Evolutionary conservation across 2,113 vertebrate genomes (phyloP).

Genomic region (Bothrops jararaca): DNA sequence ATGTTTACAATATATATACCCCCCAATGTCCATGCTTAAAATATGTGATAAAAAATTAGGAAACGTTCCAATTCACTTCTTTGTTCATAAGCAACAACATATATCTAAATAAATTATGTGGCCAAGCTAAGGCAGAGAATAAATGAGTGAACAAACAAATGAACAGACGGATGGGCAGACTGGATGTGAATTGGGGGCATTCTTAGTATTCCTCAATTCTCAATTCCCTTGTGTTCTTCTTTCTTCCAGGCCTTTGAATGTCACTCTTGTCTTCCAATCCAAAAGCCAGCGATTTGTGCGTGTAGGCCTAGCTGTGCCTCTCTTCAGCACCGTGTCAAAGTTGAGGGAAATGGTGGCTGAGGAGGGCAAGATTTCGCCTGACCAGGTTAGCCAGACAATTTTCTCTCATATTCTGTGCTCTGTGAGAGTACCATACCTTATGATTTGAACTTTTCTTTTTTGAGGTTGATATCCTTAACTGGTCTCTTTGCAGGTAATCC

Average conservation of each 20-base stretch:
- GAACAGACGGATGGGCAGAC: neutral
- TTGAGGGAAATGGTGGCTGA: constrained; percentile 85
- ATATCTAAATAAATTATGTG: neutral
- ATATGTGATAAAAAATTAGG: neutral
- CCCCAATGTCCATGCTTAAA: neutral
- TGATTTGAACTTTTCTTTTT: neutral
- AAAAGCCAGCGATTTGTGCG: constrained; percentile 82
- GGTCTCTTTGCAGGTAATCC: constrained; percentile 77
- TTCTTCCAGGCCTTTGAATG: constrained; percentile 80
- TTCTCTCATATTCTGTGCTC: neutral
- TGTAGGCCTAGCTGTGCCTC: constrained; percentile 86
- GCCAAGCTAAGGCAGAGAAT: neutral
- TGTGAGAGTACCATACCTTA: neutral
- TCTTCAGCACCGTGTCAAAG: constrained; percentile 78
- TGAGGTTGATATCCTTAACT: neutral
- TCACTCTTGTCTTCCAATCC: constrained; percentile 83
- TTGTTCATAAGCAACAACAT: neutral
- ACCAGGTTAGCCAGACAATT: constrained; percentile 74
- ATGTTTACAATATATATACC: neutral
- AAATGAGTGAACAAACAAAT: neutral
- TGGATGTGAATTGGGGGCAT: neutral
- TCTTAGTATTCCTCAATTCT: neutral
- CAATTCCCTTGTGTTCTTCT: neutral
- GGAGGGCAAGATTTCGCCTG: constrained; percentile 76
- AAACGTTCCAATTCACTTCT: neutral